These are phyloP conservation scores for Psittacus erithacus DNA, from an alignment of 2,113 vertebrate genomes.

Conservation along the genomic window DNA sequence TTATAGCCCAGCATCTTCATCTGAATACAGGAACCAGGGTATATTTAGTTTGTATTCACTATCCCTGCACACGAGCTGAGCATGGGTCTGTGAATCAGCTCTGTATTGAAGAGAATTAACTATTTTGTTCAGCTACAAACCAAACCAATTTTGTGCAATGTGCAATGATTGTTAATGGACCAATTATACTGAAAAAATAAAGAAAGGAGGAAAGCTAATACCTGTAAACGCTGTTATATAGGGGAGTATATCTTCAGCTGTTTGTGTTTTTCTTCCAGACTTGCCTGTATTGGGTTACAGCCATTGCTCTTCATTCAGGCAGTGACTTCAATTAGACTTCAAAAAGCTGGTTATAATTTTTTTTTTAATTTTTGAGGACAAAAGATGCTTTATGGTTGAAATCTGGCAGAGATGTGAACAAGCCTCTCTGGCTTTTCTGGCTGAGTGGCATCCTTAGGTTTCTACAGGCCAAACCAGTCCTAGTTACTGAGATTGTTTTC, in stretches of 20 bases:
- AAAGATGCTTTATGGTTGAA: not conserved
- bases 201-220: not conserved
- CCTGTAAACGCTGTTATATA: not conserved
- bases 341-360: not conserved
- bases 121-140: not conserved
- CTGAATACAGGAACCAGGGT: not conserved
- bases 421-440: not conserved
- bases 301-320: not conserved
- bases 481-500: not conserved
- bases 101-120: not conserved
- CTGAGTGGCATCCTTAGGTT: not conserved
- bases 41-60: not conserved
- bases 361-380: not conserved
- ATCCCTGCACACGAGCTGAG: not conserved
- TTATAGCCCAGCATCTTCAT: not conserved
- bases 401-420: not conserved
- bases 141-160: not conserved
- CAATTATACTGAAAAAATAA: not conserved
- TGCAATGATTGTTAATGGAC: not conserved
- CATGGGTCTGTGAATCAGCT: not conserved
- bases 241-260: not conserved
- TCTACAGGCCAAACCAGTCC: not conserved
- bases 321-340: not conserved
- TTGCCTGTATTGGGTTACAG: not conserved
- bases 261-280: not conserved